These are phyloP conservation scores for Neria commutata DNA, from an alignment of 2,888 invertebrate species.

Conservation along the genomic window DNA sequence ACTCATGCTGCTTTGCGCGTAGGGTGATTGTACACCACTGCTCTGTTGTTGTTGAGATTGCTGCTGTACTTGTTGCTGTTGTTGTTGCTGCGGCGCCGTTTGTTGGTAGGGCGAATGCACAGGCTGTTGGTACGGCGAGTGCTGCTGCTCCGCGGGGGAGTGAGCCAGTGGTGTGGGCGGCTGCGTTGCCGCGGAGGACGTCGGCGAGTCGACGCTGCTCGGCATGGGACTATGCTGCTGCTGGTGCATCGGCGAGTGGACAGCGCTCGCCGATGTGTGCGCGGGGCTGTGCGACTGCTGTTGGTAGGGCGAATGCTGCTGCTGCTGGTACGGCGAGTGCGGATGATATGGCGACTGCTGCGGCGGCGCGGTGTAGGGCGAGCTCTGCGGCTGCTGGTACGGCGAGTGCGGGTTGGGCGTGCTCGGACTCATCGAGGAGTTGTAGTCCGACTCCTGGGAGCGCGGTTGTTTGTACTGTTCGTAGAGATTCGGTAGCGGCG, in stretches of 20 bases:
- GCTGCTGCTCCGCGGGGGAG: conserved; percentile 59
- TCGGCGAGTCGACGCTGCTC: conserved; percentile 50
- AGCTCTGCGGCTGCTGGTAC: conserved; percentile 64
- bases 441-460: conserved; percentile 65
- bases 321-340: conserved; percentile 57
- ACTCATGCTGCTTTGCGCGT: conserved; percentile 45
- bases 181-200: conserved; percentile 55
- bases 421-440: conserved; percentile 65
- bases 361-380: conserved; percentile 62
- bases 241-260: conserved; percentile 38
- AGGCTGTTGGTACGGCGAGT: conserved; percentile 63
- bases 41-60: no score
- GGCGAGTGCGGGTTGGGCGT: conserved; percentile 64
- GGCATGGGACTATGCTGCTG: conserved; percentile 52
- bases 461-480: conserved; percentile 67
- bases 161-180: conserved; percentile 53
- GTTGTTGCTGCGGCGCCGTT: conserved; percentile 24
- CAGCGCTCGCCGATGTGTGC: conserved; percentile 38
- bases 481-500: conserved; percentile 62
- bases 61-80: no score
- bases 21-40: conserved; percentile 35
- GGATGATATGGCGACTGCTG: conserved; percentile 60
- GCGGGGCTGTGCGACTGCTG: conserved; percentile 18
- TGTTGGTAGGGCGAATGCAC: conserved; percentile 62
- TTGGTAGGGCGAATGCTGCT: conserved; percentile 42